phyloP scores from a whole-genome alignment of 2,113 vertebrate species.

The Vulpes lagopus region DNA sequence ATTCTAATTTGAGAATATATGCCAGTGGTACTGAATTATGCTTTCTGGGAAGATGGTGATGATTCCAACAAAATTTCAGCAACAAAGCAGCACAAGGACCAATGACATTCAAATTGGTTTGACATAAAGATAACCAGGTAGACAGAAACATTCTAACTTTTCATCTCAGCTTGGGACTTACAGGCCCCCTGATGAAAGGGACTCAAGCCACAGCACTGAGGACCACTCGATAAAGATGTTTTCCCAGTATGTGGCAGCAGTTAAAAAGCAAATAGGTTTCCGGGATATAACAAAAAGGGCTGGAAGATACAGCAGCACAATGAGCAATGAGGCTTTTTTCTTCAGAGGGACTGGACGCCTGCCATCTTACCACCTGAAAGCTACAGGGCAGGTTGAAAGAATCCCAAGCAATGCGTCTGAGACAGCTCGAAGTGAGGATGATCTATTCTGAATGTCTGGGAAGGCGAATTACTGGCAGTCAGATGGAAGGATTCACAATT shows the following conservation, averaged over 20 bases:
- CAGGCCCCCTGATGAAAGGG: slow-evolving; percentile 68
- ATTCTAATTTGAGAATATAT: slow-evolving; percentile 36
- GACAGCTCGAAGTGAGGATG: slow-evolving; percentile 72
- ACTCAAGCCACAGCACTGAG: slow-evolving; percentile 55
- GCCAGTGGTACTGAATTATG: background rate
- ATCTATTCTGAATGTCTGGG: slow-evolving; percentile 67
- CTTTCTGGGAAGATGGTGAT: slow-evolving; percentile 24
- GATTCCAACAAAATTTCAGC: slow-evolving; percentile 43
- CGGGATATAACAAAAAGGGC: slow-evolving; percentile 59
- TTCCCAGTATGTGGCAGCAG: slow-evolving; percentile 67
- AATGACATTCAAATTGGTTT: slow-evolving; percentile 46
- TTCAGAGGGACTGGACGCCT: slow-evolving; percentile 68
- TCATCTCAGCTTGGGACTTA: slow-evolving; percentile 61
- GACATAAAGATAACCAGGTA: slow-evolving; percentile 66
- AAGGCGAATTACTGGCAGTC: slow-evolving; percentile 66
- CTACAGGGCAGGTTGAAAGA: slow-evolving; percentile 66
- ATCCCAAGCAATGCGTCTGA: slow-evolving; percentile 2
- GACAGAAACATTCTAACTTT: slow-evolving; percentile 64
- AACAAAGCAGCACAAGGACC: background rate
- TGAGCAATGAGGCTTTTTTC: slow-evolving; percentile 72
- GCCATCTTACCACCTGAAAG: slow-evolving; percentile 69
- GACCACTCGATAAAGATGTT: slow-evolving; percentile 72
- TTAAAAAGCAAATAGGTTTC: slow-evolving; percentile 78
- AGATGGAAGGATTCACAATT: slow-evolving; percentile 69
- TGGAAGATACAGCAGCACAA: slow-evolving; percentile 58